phyloP scores from a whole-genome alignment of 2,888 invertebrate genomes.

The Monoplex corrugatus region DNA sequence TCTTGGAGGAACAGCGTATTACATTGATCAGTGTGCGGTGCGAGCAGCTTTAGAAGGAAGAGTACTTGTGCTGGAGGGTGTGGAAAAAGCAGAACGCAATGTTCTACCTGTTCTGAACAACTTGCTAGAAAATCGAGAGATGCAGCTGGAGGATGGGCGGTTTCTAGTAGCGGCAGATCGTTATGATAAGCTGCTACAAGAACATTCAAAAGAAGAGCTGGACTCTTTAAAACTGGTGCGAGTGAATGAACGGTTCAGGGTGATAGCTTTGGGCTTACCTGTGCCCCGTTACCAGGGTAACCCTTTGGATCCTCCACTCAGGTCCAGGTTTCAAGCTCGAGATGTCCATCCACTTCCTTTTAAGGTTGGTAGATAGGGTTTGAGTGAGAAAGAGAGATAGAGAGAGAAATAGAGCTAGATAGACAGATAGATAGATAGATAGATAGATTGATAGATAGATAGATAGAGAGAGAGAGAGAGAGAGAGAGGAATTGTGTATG shows the following conservation, averaged over 20 bases:
- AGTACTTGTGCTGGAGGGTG: slow-evolving; percentile 94
- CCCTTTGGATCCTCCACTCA: slow-evolving; percentile 95
- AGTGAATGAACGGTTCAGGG: slow-evolving; percentile 94
- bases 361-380: slow-evolving; percentile 78
- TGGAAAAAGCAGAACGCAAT: slow-evolving; percentile 98
- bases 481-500: no score
- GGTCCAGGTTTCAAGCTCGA: slow-evolving; percentile 96
- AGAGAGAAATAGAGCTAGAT: no score
- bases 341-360: slow-evolving; percentile 87
- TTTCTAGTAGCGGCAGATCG: slow-evolving; percentile 93
- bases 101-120: slow-evolving; percentile 98
- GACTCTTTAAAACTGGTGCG: slow-evolving; percentile 93
- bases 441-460: no score
- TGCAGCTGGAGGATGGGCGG: slow-evolving; percentile 98
- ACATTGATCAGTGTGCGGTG: slow-evolving; percentile 98
- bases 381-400: no score
- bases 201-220: slow-evolving; percentile 90
- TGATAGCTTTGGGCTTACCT: slow-evolving; percentile 80
- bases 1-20: slow-evolving; percentile 91
- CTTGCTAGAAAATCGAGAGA: slow-evolving; percentile 97
- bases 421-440: no score
- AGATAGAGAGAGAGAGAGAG: no score
- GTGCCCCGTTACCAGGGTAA: slow-evolving; percentile 86
- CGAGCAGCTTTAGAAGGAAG: slow-evolving; percentile 94
- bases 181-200: slow-evolving; percentile 94